Base-by-base conservation (phyloP, 1,140 invertebrate species). In the Papilio dardanus region DNA sequence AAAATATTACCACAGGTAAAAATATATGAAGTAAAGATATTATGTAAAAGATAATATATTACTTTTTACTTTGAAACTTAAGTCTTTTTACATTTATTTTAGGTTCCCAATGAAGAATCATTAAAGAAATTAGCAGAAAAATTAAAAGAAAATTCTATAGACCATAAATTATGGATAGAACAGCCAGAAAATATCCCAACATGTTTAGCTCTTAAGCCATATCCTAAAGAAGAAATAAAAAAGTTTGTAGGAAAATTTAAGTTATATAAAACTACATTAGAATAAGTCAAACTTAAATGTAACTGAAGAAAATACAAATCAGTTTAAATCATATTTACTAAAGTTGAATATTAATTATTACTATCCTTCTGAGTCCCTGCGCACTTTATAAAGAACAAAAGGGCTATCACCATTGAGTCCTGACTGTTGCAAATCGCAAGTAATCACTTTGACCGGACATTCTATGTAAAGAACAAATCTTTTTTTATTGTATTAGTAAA, bases 111-210 rank as follows among this genome's bases (percentile, higher is more conserved):
- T 95, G 97, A 98, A 94, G 94, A 95, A 50, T 94, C 95, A 78
- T 91, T 99, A 67, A 93, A 93, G 37, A 94, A 95, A 81, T 88
- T 99, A 2, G 94, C 95, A 77, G 94, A 95, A 77, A 96, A 94
- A 87, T 92, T 99, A 66, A 94, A 94, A 62, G 94, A 96, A 81
- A 95, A 96, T 79, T 94, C 95, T 31, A 96, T 99, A 69, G 95
- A 96, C 79, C 97, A 99, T 89, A 99, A 99, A 92, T 85, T 99
- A 21, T 99, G 99, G 99, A 97, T 98, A 77, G 99, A 99, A 94
- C 98, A 99, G 86, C 99, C 99, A 14, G 99, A 99, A 94, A 98
- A 99, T 93, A 97, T 98, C 87, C 95, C 98, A 54, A 99, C 99
- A 1, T 99, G 98, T 93, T 93, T 99, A 77, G 99, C 97, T 33